Evolutionary conservation across 2,113 vertebrate species (phyloP).

Genomic region (Burhinus oedicnemus): DNA sequence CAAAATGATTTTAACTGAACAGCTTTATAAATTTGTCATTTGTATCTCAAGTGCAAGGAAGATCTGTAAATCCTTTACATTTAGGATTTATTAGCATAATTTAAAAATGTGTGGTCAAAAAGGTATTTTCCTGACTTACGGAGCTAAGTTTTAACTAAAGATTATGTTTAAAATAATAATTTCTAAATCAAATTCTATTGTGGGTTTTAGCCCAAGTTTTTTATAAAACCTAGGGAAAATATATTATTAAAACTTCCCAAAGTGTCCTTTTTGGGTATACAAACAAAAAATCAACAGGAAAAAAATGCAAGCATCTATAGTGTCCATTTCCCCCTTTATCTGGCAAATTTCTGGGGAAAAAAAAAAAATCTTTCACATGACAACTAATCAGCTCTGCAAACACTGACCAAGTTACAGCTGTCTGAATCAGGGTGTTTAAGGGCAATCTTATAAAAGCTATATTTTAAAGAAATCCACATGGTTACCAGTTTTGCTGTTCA

Average conservation of each 20-base stretch:
- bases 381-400: background rate
- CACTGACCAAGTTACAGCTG: background rate
- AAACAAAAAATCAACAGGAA: background rate
- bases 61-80: background rate
- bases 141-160: background rate
- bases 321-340: background rate
- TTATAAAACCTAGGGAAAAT: background rate
- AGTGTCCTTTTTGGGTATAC: background rate
- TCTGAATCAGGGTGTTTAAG: background rate
- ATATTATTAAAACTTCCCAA: background rate
- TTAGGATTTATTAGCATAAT: background rate
- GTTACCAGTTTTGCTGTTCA: background rate
- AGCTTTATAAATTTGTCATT: background rate
- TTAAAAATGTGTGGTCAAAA: background rate
- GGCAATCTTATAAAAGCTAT: background rate
- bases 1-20: background rate
- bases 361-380: background rate
- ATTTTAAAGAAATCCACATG: background rate
- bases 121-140: background rate
- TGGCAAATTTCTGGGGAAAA: background rate
- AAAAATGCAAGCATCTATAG: background rate
- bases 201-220: rapidly evolving
- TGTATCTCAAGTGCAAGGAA: background rate
- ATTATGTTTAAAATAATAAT: background rate
- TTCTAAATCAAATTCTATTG: background rate